Conservation (phyloP, 2,797 vertebrate species). For the Peromyscus attwateri region DNA sequence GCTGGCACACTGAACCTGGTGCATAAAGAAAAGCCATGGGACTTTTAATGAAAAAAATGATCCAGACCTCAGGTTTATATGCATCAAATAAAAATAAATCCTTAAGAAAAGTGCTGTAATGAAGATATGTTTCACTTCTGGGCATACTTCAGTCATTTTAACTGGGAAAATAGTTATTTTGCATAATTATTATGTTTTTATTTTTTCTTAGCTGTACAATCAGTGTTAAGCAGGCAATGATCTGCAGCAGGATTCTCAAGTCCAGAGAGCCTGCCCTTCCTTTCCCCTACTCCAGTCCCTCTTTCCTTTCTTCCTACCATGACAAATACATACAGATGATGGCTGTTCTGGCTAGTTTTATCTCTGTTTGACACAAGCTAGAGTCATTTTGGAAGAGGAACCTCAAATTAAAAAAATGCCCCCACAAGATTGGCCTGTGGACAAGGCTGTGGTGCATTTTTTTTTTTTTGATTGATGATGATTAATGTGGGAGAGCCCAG, state of each 20-base stretch:
- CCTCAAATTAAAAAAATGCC: too few species aligned
- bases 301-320: background rate
- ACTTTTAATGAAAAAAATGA: slow-evolving; percentile 70
- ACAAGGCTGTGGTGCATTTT: too few species aligned
- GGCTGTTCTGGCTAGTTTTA: background rate
- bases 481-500: too few species aligned
- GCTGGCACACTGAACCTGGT: slow-evolving; percentile 60
- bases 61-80: slow-evolving; percentile 53
- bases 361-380: background rate
- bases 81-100: slow-evolving; percentile 75
- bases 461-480: background rate
- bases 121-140: slow-evolving; percentile 59
- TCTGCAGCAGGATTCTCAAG: background rate
- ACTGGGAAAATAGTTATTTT: slow-evolving; percentile 53
- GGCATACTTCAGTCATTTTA: slow-evolving; percentile 54
- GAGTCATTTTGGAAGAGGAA: background rate
- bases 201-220: slow-evolving; percentile 14
- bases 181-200: slow-evolving; percentile 20
- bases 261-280: background rate
- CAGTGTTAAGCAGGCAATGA: slow-evolving; percentile 19
- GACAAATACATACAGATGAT: background rate
- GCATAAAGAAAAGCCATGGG: slow-evolving; percentile 63
- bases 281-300: background rate
- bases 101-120: slow-evolving; percentile 46
- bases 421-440: background rate